phyloP scores from a whole-genome alignment of 2,888 invertebrate species.

The Apotomis turbidana region DNA sequence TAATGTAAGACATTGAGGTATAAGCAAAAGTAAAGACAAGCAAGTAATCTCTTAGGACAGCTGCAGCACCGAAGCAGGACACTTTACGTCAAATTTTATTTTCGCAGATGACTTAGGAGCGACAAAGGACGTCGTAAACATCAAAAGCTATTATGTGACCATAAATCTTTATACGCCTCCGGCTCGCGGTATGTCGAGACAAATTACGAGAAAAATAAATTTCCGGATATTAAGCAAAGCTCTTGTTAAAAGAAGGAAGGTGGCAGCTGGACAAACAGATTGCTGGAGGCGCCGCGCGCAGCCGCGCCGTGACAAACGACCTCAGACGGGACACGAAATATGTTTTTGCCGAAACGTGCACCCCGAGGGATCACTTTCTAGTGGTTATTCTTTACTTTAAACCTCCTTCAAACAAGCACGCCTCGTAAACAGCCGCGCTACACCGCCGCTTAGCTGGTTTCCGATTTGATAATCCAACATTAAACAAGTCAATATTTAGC shows the following conservation, averaged over 20 bases:
- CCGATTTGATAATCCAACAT: background rate
- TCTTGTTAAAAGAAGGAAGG: conserved; percentile 75
- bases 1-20: no score
- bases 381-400: conserved; percentile 45
- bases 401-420: conserved; percentile 16
- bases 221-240: conserved; percentile 72
- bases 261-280: conserved; percentile 79
- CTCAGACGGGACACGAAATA: conserved; percentile 61
- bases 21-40: conserved; percentile 7
- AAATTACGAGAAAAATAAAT: conserved; percentile 71
- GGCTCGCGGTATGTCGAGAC: conserved; percentile 54
- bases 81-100: conserved; percentile 38
- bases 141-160: conserved; percentile 47
- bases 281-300: conserved; percentile 60
- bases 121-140: conserved; percentile 42
- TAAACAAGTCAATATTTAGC: background rate
- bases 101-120: conserved; percentile 38
- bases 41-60: conserved; percentile 16
- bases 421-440: conserved; percentile 13
- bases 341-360: conserved; percentile 58
- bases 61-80: conserved; percentile 11
- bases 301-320: conserved; percentile 66
- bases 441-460: background rate
- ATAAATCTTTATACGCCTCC: conserved; percentile 55
- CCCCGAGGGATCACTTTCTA: conserved; percentile 47